Conservation (phyloP, 2,888 invertebrate species). For the Megaustenia siamemsis region DNA sequence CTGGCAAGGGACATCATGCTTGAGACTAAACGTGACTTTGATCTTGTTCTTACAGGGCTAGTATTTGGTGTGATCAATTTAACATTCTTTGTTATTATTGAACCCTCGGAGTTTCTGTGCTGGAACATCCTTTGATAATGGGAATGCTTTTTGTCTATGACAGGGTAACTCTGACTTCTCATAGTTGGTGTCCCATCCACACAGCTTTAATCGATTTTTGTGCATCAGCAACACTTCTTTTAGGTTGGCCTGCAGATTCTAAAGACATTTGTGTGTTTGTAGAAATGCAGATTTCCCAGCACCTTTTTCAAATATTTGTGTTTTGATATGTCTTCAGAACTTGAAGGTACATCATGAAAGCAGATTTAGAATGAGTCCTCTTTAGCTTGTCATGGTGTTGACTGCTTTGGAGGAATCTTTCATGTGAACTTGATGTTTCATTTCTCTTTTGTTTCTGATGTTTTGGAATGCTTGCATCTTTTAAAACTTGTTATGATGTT, state of each 20-base stretch:
- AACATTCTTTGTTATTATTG: constrained; percentile 51
- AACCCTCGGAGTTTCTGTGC: constrained; percentile 30
- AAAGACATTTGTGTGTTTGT: background rate
- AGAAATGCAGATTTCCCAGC: constrained; percentile 27
- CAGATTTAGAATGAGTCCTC: background rate
- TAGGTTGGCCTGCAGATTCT: background rate
- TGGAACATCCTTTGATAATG: background rate
- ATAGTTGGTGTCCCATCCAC: background rate
- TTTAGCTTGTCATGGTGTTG: constrained; percentile 13
- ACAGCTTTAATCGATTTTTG: background rate
- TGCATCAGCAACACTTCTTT: background rate
- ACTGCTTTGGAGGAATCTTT: background rate
- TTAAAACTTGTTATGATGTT: background rate
- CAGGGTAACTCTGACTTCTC: constrained; percentile 45
- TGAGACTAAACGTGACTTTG: constrained; percentile 61
- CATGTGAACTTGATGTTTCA: background rate
- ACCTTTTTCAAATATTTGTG: constrained; percentile 41
- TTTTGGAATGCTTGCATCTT: constrained; percentile 3
- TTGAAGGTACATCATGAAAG: constrained; percentile 20
- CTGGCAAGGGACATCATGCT: constrained; percentile 72
- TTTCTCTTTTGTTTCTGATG: constrained; percentile 1
- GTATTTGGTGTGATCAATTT: constrained; percentile 20
- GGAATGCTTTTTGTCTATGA: background rate
- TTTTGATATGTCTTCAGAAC: constrained; percentile 47
- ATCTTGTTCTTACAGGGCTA: constrained; percentile 37